Evolutionary conservation across 92 coral and sea anemone genomes (phyloP).

Genomic region (Parazoanthus darwini): DNA sequence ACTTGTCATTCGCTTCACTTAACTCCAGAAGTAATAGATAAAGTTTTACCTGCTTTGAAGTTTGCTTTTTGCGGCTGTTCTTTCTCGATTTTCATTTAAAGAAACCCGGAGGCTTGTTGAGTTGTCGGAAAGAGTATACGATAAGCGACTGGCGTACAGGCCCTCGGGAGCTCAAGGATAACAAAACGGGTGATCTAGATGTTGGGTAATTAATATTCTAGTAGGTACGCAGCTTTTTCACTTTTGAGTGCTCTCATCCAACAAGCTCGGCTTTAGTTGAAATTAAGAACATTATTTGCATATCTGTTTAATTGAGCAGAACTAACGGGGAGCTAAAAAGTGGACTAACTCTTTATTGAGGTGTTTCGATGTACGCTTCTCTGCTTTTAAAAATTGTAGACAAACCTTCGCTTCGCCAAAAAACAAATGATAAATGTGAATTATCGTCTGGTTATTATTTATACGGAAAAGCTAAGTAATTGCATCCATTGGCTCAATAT

Average conservation of each 20-base stretch:
- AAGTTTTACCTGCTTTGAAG: constrained; percentile 3
- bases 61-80: neutral
- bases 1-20: constrained; percentile 1
- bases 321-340: neutral
- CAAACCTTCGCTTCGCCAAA: constrained; percentile 6
- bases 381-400: neutral
- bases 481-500: neutral
- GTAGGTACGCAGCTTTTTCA: neutral
- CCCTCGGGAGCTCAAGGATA: neutral
- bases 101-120: neutral
- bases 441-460: neutral
- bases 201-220: constrained; percentile 36
- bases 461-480: neutral
- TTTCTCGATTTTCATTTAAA: neutral
- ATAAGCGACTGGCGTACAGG: neutral
- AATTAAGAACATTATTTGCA: constrained; percentile 26
- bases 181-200: constrained; percentile 4
- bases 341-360: constrained; percentile 7
- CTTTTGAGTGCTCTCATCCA: neutral
- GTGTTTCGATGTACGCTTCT: neutral
- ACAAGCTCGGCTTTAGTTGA: neutral
- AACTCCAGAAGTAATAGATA: neutral
- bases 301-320: constrained; percentile 43
- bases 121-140: neutral
- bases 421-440: neutral